Conservation (phyloP, 2,113 vertebrate species). For the Lutjanus erythropterus region DNA sequence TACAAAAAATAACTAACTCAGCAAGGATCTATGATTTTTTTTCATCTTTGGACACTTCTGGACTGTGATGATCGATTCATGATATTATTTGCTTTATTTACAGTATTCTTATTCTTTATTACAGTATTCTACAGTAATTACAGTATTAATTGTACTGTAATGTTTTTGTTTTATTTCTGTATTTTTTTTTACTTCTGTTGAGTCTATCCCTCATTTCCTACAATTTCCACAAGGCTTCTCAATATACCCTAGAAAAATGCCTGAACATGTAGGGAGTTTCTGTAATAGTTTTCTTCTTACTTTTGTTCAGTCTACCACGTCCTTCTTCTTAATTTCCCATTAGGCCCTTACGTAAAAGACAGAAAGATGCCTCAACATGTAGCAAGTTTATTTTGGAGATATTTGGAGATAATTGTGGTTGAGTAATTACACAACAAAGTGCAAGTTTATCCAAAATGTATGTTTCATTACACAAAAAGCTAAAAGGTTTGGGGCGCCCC, state of each 20-base stretch:
- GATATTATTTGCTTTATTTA: too few species aligned
- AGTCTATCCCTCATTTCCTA: neutral
- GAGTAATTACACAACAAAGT: neutral
- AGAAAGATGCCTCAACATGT: too few species aligned
- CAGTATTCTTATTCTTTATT: too few species aligned
- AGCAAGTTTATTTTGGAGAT: neutral
- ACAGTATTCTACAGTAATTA: too few species aligned
- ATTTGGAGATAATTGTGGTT: neutral
- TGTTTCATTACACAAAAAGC: neutral
- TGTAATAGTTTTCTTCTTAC: too few species aligned
- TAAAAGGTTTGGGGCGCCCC: neutral
- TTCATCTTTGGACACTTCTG: neutral
- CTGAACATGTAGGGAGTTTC: neutral
- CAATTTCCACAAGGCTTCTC: slow-evolving; percentile 23
- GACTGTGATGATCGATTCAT: too few species aligned
- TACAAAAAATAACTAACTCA: too few species aligned
- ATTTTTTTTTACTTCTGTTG: neutral
- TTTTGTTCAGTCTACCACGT: too few species aligned
- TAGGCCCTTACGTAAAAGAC: too few species aligned
- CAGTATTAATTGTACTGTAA: neutral
- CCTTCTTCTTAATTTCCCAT: too few species aligned
- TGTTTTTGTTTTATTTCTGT: too few species aligned
- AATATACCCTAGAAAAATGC: neutral
- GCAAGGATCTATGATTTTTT: too few species aligned
- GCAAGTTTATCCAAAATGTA: neutral